Percentiles rank a stretch among this genome's conserved stretches.
These are phyloP conservation scores for Telmatherina bonti DNA, from an alignment of 2,797 vertebrate genomes.

Conservation along the genomic window DNA sequence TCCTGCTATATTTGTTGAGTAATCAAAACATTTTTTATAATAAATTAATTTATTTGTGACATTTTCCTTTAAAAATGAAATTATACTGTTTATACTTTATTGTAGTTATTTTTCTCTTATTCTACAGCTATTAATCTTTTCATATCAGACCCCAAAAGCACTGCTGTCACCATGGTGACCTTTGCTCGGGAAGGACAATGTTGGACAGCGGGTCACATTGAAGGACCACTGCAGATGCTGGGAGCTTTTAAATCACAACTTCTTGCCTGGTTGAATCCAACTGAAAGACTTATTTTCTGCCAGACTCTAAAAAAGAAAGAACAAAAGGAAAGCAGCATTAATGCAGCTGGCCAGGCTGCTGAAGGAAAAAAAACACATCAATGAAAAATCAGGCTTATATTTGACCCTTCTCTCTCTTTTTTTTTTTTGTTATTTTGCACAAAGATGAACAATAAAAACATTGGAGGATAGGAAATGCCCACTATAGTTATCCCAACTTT, in stretches of 20 bases:
- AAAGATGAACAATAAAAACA: constrained; percentile 26
- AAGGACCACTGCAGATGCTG: constrained; percentile 55
- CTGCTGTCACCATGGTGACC: constrained; percentile 65
- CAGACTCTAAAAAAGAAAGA: constrained; percentile 23
- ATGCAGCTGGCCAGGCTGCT: constrained; percentile 25
- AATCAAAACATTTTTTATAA: background rate
- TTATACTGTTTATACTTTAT: constrained; percentile 4
- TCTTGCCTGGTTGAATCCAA: constrained; percentile 25
- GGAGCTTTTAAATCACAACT: constrained; percentile 63
- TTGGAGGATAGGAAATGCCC: constrained; percentile 21
- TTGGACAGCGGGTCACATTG: constrained; percentile 30
- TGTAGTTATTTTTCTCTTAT: background rate
- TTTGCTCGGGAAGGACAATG: constrained; percentile 51
- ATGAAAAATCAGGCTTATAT: constrained; percentile 18
- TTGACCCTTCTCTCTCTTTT: constrained; percentile 3
- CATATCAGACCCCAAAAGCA: constrained; percentile 12
- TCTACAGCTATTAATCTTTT: background rate
- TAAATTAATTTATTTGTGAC: too few species aligned
- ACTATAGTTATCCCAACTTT: constrained; percentile 27
- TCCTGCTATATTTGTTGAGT: background rate
- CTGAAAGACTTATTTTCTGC: constrained; percentile 22
- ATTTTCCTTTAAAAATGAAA: background rate
- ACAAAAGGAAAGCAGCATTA: constrained; percentile 13
- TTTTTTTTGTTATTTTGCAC: constrained; percentile 14
- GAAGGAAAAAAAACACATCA: constrained; percentile 34